Conservation (phyloP, 2,113 vertebrate genomes). For the Xerus inauris region DNA sequence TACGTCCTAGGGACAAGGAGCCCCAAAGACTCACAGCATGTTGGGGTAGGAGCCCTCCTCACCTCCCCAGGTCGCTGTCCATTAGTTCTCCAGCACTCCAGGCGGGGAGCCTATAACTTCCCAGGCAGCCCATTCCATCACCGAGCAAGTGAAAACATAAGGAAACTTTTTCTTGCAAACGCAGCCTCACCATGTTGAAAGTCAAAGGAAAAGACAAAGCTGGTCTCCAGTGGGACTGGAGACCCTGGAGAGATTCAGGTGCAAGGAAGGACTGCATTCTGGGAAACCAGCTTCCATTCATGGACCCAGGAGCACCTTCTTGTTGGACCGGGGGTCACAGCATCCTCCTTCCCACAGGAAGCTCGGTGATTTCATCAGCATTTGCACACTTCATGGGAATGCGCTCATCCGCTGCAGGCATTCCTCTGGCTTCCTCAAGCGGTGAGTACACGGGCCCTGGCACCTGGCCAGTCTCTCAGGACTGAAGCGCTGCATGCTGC, state of each 20-base stretch:
- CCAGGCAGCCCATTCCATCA: constrained; percentile 1
- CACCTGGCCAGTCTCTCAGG: constrained; percentile 57
- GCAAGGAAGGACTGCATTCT: background rate
- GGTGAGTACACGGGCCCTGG: constrained; percentile 60
- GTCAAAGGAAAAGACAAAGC: background rate
- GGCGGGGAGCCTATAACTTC: constrained; percentile 55
- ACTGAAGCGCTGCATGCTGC: constrained; percentile 51
- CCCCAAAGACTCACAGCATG: constrained; percentile 56
- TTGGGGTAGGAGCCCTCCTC: constrained; percentile 40
- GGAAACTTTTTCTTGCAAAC: background rate
- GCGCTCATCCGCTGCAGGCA: constrained; percentile 59
- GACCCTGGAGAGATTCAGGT: background rate
- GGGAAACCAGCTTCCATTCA: background rate
- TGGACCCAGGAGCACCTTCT: background rate
- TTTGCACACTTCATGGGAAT: constrained; percentile 3
- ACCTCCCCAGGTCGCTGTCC: constrained; percentile 48
- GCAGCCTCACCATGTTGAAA: background rate
- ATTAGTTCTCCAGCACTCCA: background rate
- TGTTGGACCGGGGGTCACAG: background rate
- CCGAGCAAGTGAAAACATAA: background rate
- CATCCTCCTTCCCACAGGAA: background rate
- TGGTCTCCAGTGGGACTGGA: background rate
- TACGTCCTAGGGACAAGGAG: constrained; percentile 56
- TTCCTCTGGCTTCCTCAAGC: constrained; percentile 67
- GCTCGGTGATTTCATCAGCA: constrained; percentile 42